Base-by-base conservation (phyloP, 2,888 invertebrate species). In the Dicyrtoma fusca region DNA sequence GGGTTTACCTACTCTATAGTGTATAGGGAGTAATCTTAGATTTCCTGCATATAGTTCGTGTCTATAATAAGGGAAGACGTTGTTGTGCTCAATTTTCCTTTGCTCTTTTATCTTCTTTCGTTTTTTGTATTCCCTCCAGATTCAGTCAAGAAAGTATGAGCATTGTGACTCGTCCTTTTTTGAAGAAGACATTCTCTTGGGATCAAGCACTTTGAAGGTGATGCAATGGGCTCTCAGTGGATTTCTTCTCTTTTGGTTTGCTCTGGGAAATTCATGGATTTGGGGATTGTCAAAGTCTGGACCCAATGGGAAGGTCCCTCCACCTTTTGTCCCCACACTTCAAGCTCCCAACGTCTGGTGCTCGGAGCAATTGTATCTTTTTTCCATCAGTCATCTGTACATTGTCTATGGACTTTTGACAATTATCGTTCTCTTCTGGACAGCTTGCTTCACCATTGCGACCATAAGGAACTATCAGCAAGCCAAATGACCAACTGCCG, bases 321-420 rank as follows among this genome's bases (percentile, higher is more conserved):
- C 69, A 13, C 73, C 61, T 10, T 92, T 88, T 83, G 86, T 88
- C 0, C 89, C 90, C 0, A 88, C 88, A 0, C 85, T 91, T 42
- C 91, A 89, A 83, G 89, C 91, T 76, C 92, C 92, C 0, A 90
- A 91, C 83, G 87, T 88, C 77, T 92, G 92, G 91, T 93, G 92
- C 82, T 89, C 91, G 82, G 87, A 88, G 77, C 90, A 90, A 0
- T 87, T 93, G 34, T 93, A 92, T 83, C 87, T 91, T 81, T 92
- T 92, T 83, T 87, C 91, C 0, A 82, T 92, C 72, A 88, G 90
- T 49, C 92, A 92, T 82, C 87, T 92, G 0, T 87, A 87, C 71
- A 87, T 91, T 25, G 86, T 90, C 55, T 92, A 92, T 85, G 86
- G 87, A 0, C 85, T 90, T 6, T 81, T 90, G 14, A 86, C 86